Evolutionary conservation across 1,140 invertebrate species (phyloP), one percentile per base, ranked within the genome.

Genomic region (Trichogramma pretiosum): DNA sequence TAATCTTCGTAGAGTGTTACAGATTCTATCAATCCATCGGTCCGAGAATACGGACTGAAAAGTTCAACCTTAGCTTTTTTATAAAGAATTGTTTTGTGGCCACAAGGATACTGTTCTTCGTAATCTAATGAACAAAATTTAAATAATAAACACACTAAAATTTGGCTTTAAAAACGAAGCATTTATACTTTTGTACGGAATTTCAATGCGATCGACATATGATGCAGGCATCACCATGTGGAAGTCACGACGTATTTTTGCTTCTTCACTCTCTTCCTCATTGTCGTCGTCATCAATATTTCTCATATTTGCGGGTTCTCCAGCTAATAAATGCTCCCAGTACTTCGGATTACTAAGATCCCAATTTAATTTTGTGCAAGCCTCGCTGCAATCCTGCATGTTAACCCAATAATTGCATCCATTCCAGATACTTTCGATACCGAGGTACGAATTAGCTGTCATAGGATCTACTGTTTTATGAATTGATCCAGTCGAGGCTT

Each of bases 331-430:
- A 54, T 83, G 81, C 56, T 85, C 81, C 85, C 85, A 88, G 33
- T 76, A 73, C 1, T 61, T 48, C 0, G 72, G 48, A 36, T 84
- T 74, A 2, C 52, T 62, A 5, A 87, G 65, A 51, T 87, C 74
- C 69, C 76, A 83, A 8, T 70, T 65, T 3, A 80, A 56, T 0
- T 74, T 30, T 3, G 47, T 50, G 17, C 73, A 65, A 14, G 71
- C 73, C 11, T 72, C 60, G 0, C 61, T 63, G 46, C 74, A 75
- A 19, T 72, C 69, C 66, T 87, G 79, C 72, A 84, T 73, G 67
- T 87, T 82, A 14, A 84, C 76, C 79, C 89, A 94, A 70, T 91
- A 93, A 70, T 95, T 94, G 34, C 76, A 62, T 58, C 93, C 71
- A 59, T 93, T 93, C 80, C 90, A 95, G 34, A 93, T 64, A 50